Evolutionary conservation across 2,113 vertebrate genomes (phyloP), one percentile per base, ranked within the genome.

Genomic region (Odontesthes bonariensis): DNA sequence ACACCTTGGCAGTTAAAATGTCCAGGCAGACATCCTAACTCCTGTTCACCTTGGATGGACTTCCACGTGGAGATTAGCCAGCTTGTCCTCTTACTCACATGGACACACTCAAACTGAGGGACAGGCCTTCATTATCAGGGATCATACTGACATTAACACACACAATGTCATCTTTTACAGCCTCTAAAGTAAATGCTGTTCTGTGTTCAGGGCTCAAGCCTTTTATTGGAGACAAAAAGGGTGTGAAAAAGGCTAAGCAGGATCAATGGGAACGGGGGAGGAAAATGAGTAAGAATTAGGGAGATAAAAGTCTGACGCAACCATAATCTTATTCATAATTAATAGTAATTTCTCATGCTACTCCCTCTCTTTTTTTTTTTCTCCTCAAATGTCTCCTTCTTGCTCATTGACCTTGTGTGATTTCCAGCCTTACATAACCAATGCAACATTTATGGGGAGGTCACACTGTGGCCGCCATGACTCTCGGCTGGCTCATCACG

Each of bases 341-440:
- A 70, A 81, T 70, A 84, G 79, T 60, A 67, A 75, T 65, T 79
- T 83, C 35, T 60, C 69, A 42, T 73, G 56, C 27, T 27, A 35
- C 46, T 38, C n/a, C 16, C 27, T 44, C 40, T 44, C 49, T 59
- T 58, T 71, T 42, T 49, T 59, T 58, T 71, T 42, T 67, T 53
- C 61, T 65, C 62, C 72, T 32, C 47, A 70, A 63, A 73, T 62
- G 53, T 40, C 46, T 55, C 56, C 53, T 64, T 42, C 53, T 64
- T 42, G 51, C 20, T 75, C 52, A 1, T 20, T 66, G 73, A 72
- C 27, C 27, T 60, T 38, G n/a, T 57, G 16, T 11, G 69, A 82
- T 70, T 70, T 81, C 58, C 38, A 70, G 12, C 22, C 73, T 90
- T 89, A 82, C 69, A 59, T 86, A 91, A 91, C 74, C 61, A 22